Conservation (phyloP, 2,888 invertebrate genomes). For the Athalia circularis region DNA sequence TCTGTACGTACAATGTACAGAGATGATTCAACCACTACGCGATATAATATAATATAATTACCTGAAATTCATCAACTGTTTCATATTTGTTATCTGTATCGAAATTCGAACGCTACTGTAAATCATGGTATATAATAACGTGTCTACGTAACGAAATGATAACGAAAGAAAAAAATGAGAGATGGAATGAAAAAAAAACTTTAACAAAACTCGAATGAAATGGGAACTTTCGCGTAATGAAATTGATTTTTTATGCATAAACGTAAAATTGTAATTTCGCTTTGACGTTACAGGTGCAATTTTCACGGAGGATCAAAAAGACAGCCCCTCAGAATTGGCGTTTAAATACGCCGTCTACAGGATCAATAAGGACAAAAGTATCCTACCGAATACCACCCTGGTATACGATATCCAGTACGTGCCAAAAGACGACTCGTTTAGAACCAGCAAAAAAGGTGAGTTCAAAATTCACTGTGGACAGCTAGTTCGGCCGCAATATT, state of each 20-base stretch:
- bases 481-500: no score
- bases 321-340: slow-evolving; percentile 90
- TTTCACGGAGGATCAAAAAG: slow-evolving; percentile 92
- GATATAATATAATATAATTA: no score
- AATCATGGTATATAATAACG: no score
- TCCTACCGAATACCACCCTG: slow-evolving; percentile 90
- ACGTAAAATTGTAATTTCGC: neutral
- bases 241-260: neutral
- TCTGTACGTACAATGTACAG: no score
- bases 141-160: no score
- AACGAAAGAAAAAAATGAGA: no score
- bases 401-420: slow-evolving; percentile 96
- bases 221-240: neutral
- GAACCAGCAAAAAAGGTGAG: slow-evolving; percentile 92
- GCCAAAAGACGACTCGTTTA: slow-evolving; percentile 91
- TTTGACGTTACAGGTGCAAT: slow-evolving; percentile 85
- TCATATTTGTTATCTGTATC: no score
- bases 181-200: neutral
- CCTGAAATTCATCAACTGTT: no score
- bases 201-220: neutral
- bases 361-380: slow-evolving; percentile 90
- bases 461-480: neutral
- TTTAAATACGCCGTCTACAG: slow-evolving; percentile 96
- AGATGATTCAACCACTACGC: no score
- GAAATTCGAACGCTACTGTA: no score